Base-by-base conservation (phyloP, 2,113 vertebrate species). In the Atractosteus spatula region DNA sequence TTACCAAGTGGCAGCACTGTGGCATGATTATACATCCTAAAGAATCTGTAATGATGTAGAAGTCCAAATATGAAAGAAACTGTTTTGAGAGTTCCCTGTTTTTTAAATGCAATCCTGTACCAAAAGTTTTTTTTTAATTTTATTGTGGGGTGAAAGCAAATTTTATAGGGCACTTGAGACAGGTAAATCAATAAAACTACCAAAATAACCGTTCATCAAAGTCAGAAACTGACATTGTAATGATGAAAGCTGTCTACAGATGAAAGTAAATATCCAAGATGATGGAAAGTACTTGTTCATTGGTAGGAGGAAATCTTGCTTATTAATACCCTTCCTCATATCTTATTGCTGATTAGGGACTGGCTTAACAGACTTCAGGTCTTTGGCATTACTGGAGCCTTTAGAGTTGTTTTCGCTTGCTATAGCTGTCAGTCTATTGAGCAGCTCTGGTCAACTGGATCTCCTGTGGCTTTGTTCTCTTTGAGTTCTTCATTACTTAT, bases 221-320 rank as follows among this genome's bases (percentile, higher is more conserved):
- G 57, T 13, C 57, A 5, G 4, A 59, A 14, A 59, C 0, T 59
- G 57, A 59, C 57, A 59, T 59, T 13, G 10, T 7, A 2, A 59
- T 59, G 57, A 59, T 13, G n/a, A 8, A 59, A 59, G 57, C 57
- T 59, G 57, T 59, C 57, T 59, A 16, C 57, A 59, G 57, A 59
- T 0, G 57, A 59, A 59, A 59, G 57, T 59, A 59, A 13, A 59
- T 59, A 13, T 59, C n/a, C 14, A n/a, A 59, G 57, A 59, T 3
- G 12, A 59, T 59, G 57, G 10, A 59, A 59, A 59, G 57, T 59
- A 13, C 57, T n/a, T 3, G 14, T 59, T 59, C 57, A 13, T 5
- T 16, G n/a, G 57, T 59, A 59, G 57, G 57, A 6, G 57, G 57
- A 3, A 59, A 59, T 59, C 1, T 59, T 59, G 57, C 10, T 4